A percentile compares a stretch with the other conserved stretches of the same genome.
Evolutionary conservation across 2,113 vertebrate genomes (phyloP).

Genomic region (Gopherus flavomarginatus): DNA sequence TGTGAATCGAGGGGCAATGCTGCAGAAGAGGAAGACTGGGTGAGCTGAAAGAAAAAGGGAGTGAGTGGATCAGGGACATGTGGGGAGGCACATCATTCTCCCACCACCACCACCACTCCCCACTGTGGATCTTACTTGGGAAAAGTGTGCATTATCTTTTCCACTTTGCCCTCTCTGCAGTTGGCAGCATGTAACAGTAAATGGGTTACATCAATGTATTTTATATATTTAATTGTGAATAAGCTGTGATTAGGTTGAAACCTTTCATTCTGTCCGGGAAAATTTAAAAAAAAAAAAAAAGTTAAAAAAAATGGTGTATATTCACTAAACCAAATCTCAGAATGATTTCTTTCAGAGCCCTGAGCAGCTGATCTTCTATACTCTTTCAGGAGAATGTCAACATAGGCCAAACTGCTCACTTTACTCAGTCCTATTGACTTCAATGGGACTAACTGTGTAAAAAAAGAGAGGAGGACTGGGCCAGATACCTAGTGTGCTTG

Average conservation of each 20-base stretch:
- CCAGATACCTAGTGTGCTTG: neutral
- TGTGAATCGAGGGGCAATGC: neutral
- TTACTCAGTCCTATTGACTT: slow-evolving; percentile 1
- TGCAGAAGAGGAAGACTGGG: slow-evolving; percentile 13
- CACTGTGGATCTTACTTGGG: neutral
- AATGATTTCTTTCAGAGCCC: neutral
- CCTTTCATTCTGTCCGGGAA: neutral
- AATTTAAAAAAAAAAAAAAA: neutral
- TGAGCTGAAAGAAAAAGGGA: slow-evolving; percentile 56
- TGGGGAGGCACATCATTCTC: slow-evolving; percentile 26
- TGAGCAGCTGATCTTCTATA: neutral
- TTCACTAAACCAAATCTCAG: neutral
- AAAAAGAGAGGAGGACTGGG: neutral
- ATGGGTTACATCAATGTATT: neutral
- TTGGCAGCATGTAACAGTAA: neutral
- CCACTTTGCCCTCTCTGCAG: neutral
- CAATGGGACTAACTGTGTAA: neutral
- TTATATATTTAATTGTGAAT: neutral
- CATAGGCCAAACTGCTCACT: neutral
- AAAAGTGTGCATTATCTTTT: neutral
- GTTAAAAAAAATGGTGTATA: neutral
- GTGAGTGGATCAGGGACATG: slow-evolving; percentile 51
- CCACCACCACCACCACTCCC: neutral
- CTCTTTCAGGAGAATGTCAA: neutral
- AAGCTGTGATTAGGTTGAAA: neutral